Conservation (phyloP, 1,140 invertebrate genomes). For the Ooceraea biroi region DNA sequence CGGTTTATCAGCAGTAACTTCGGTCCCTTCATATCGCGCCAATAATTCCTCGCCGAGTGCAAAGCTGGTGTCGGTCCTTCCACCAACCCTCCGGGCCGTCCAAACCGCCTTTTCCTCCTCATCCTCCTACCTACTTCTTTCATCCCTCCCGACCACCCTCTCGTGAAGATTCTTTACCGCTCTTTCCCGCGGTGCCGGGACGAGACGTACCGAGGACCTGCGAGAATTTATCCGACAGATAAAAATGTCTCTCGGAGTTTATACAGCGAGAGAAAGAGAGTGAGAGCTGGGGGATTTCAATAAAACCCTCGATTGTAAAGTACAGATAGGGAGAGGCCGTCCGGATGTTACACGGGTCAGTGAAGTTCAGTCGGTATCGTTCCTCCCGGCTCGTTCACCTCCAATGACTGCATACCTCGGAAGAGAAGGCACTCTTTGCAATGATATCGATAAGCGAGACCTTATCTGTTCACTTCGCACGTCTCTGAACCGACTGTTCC, state of each 20-base stretch:
- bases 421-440: conserved; percentile 7
- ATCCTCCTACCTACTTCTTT: not conserved
- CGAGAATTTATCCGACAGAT: conserved; percentile 83
- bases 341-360: conserved; percentile 81
- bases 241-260: conserved; percentile 84
- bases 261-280: conserved; percentile 73
- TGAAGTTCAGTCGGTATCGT: conserved; percentile 76
- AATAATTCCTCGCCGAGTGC: conserved; percentile 81
- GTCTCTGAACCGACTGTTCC: not conserved
- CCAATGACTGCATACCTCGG: conserved; percentile 44
- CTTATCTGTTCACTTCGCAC: conserved; percentile 30
- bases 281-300: conserved; percentile 80
- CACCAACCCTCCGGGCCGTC: conserved; percentile 3
- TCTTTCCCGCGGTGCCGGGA: conserved; percentile 48
- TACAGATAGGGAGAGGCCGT: conserved; percentile 79
- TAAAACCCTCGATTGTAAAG: conserved; percentile 83
- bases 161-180: conserved; percentile 45
- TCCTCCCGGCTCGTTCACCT: conserved; percentile 40
- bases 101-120: not conserved
- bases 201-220: conserved; percentile 51
- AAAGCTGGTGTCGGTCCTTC: conserved; percentile 56
- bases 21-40: conserved; percentile 81
- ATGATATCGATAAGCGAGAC: conserved; percentile 18
- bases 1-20: conserved; percentile 83
- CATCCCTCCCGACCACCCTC: not conserved